Evolutionary conservation across 2,113 vertebrate species (phyloP), one percentile per base, ranked within the genome.

Genomic region (Thunnus maccoyii): DNA sequence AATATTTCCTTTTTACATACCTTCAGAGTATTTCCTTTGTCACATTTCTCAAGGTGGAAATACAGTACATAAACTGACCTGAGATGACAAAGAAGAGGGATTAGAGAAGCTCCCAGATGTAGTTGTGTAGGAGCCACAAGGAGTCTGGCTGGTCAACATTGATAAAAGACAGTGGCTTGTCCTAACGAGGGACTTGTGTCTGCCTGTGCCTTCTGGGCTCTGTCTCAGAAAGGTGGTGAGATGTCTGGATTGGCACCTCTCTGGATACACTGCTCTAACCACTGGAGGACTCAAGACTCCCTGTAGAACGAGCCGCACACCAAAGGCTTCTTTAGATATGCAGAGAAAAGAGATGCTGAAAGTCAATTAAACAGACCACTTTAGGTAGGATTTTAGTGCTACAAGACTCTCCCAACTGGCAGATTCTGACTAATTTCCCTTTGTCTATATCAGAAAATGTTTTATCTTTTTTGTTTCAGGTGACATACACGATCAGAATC

Each of bases 71-170:
- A 74, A 62, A 46, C 83, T 93, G 95, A 95, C 95, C 94, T 79
- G 67, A 80, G 82, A 91, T 85, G 88, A 90, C 86, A 93, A 94
- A 94, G 92, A 93, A 85, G 69, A 80, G 91, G 88, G 93, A 92
- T 77, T 82, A 68, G 83, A 83, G 65, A 70, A 61, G 56, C 72
- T 89, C 92, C 90, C 88, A 55, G 68, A 61, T 74, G 86, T n/a
- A 36, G 79, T 71, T 51, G 72, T n/a, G 78, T 36, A 11, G 72
- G 66, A 91, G 92, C 89, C 90, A 88, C 64, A 0, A 88, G 86
- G 87, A 89, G 77, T 86, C 50, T 76, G 76, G 84, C 90, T 89
- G 92, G 92, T 91, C 93, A 94, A 91, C 94, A 94, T 92, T 94
- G 94, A 94, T 89, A 84, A 90, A 93, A 94, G 91, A 83, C 84